Evolutionary conservation across 2,797 vertebrate species (phyloP).

Genomic region (Xiphophorus birchmanni): DNA sequence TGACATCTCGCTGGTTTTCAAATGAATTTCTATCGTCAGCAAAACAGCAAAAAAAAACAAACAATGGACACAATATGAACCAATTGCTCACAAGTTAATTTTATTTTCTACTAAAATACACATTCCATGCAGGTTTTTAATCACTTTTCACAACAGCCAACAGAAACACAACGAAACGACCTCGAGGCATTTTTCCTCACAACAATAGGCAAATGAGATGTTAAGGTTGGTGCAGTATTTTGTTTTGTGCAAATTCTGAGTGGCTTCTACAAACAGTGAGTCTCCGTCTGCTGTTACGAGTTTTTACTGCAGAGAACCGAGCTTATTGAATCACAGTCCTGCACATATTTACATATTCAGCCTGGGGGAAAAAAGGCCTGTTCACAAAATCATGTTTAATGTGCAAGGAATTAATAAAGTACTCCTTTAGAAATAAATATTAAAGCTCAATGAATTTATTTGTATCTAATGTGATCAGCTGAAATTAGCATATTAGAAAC

Average conservation of each 20-base stretch:
- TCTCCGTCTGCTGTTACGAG: slow-evolving; percentile 36
- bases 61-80: slow-evolving; percentile 11
- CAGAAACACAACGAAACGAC: slow-evolving; percentile 64
- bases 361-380: slow-evolving; percentile 1
- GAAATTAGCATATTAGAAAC: neutral
- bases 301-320: slow-evolving; percentile 29
- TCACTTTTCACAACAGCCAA: slow-evolving; percentile 73
- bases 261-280: slow-evolving; percentile 35
- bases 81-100: slow-evolving; percentile 55
- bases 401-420: slow-evolving; percentile 16
- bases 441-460: slow-evolving; percentile 10
- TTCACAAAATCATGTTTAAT: slow-evolving; percentile 4
- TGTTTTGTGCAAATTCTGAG: slow-evolving; percentile 47
- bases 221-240: slow-evolving; percentile 39
- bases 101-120: slow-evolving; percentile 78
- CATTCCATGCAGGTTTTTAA: slow-evolving; percentile 65
- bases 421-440: slow-evolving; percentile 44
- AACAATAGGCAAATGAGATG: slow-evolving; percentile 31
- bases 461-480: neutral
- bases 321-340: slow-evolving; percentile 23
- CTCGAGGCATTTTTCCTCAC: slow-evolving; percentile 28
- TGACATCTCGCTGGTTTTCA: no score
- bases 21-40: neutral
- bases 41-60: neutral
- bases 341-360: neutral